phyloP scores from a whole-genome alignment of 2,888 invertebrate species.

The Geophilus truncorum region DNA sequence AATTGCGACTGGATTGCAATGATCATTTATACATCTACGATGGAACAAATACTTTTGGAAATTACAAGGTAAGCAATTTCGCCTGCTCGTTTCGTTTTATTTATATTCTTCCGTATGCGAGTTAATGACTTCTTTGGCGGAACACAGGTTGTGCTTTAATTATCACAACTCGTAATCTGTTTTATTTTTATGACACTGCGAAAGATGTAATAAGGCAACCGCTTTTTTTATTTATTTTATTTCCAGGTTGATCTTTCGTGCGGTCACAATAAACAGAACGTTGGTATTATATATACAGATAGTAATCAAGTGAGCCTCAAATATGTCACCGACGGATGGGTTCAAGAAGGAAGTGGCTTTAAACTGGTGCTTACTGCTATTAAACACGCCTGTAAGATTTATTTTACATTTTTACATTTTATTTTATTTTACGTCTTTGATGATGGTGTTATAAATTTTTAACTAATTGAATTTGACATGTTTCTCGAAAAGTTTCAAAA shows the following conservation, averaged over 20 bases:
- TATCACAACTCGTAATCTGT: neutral
- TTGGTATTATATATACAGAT: slow-evolving; percentile 81
- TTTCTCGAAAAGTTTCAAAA: neutral
- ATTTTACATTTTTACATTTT: neutral
- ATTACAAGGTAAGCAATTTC: slow-evolving; percentile 64
- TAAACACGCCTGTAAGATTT: slow-evolving; percentile 58
- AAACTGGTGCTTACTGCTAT: slow-evolving; percentile 88
- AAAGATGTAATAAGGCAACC: neutral
- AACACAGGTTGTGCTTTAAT: neutral
- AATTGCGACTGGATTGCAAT: slow-evolving; percentile 86
- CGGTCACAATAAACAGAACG: slow-evolving; percentile 80
- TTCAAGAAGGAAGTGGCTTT: slow-evolving; percentile 85
- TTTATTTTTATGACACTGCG: neutral
- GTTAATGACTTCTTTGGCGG: neutral
- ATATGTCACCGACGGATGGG: slow-evolving; percentile 90
- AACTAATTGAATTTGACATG: neutral
- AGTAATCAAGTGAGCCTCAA: slow-evolving; percentile 91
- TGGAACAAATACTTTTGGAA: slow-evolving; percentile 82
- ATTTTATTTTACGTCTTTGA: slow-evolving; percentile 18
- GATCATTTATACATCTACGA: slow-evolving; percentile 90
- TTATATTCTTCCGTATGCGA: neutral
- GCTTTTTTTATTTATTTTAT: slow-evolving; percentile 43
- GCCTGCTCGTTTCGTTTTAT: neutral
- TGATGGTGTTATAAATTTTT: slow-evolving; percentile 41
- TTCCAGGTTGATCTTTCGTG: slow-evolving; percentile 82